phyloP scores from a whole-genome alignment of 2,797 vertebrate genomes.

The Oreonectes daqikongensis region DNA sequence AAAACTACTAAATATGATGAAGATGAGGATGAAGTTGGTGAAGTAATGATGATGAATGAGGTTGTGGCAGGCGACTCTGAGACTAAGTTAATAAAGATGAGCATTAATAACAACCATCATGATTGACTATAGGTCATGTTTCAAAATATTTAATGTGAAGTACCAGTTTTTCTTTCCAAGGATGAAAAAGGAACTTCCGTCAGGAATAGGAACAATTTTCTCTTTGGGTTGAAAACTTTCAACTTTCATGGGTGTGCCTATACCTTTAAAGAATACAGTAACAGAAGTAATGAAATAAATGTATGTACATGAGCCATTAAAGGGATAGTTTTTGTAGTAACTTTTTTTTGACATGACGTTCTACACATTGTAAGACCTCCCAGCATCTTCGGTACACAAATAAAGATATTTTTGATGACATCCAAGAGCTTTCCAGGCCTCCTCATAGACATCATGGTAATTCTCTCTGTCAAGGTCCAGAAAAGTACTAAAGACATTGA shows the following conservation, averaged over 20 bases:
- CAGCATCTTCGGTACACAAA: no score
- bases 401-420: no score
- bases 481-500: no score
- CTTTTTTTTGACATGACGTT: no score
- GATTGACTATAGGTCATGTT: not conserved
- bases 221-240: slow-evolving; percentile 79
- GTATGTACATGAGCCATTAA: not conserved
- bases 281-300: not conserved
- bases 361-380: no score
- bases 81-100: slow-evolving; percentile 70
- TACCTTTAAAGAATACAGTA: slow-evolving; percentile 38
- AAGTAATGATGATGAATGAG: slow-evolving; percentile 97
- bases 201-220: slow-evolving; percentile 93
- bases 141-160: slow-evolving; percentile 59
- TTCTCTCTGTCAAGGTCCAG: no score
- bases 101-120: not conserved
- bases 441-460: no score
- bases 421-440: no score
- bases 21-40: slow-evolving; percentile 97
- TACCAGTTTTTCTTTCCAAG: slow-evolving; percentile 96
- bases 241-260: slow-evolving; percentile 55
- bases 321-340: no score
- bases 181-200: slow-evolving; percentile 97
- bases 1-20: slow-evolving; percentile 98
- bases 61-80: slow-evolving; percentile 90